Evolutionary conservation across 2,113 vertebrate genomes (phyloP), one percentile per base, ranked within the genome.

Genomic region (Pithys albifrons): DNA sequence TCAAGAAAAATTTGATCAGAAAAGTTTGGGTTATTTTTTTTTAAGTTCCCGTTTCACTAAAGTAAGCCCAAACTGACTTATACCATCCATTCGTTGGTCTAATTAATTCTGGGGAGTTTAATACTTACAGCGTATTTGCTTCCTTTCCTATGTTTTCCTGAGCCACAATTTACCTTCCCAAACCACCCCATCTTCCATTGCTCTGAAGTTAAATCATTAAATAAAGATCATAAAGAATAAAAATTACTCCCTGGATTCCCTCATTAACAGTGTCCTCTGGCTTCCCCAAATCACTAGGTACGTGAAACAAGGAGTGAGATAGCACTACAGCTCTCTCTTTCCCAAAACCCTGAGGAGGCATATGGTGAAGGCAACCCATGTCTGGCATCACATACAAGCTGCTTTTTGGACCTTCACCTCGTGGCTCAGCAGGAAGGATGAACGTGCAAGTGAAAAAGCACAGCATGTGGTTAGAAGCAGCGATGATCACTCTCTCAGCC

Each of bases 401-500:
- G 43, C 13, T 31, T 14, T 52, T 52, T 10, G 9, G 11, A 7
- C 25, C 10, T 86, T 52, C 25, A 24, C 29, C 16, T 67, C 1
- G 0, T 3, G 58, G 41, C 29, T 58, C 39, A 70, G 19, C 48
- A 65, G 66, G 14, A 55, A 59, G n/a, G 22, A 14, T 0, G 7
- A 23, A 10, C 13, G 8, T 0, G 0, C 8, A 1, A 0, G 0
- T 43, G 2, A 59, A 83, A 55, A 43, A 4, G 0, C 2, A 0
- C 1, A 25, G 25, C 61, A 29, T 0, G 0, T 25, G 17, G 37
- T 41, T 6, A 22, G n/a, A 22, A 59, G 65, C 31, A 45, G 29
- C 1, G 15, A 17, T 24, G 37, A 7, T 39, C 23, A 4, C n/a
- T 10, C 19, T 69, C 12, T 12, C 12, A 15, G 16, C 37, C n/a